Evolutionary conservation across 1,140 invertebrate genomes (phyloP), one percentile per base, ranked within the genome.

Genomic region (Ceratina calcarata): DNA sequence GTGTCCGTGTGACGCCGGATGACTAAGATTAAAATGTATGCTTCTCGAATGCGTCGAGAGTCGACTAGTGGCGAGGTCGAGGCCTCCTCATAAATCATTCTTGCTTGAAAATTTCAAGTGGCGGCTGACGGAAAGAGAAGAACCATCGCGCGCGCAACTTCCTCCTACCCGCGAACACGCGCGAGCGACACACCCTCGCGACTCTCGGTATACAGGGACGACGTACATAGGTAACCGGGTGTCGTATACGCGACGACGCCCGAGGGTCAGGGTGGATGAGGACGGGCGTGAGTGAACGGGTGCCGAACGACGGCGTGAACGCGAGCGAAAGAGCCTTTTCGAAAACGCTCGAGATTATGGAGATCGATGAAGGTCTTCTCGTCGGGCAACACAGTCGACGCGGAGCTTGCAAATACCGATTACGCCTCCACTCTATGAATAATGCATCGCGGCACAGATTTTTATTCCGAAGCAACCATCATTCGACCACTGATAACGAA

Each of bases 1-100:
- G 20, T 7, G 27, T 49, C 20, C 32, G 24, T 69, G 79, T 51
- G 53, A 32, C 24, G 6, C 37, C 37, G 37, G 37, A 60, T 84
- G 83, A 84, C 82, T 84, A 85, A 85, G 83, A 85, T 85, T 85
- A 85, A 85, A 85, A 85, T 84, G 78, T 85, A 81, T 84, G 83
- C 72, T 66, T 69, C 83, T 76, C 83, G 78, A 85, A 85, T 83
- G 78, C 78, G 78, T 77, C 18, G 73, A 81, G 82, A 81, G 83
- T 73, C 73, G 82, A 85, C 78, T 85, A 78, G 72, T 73, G 83
- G 83, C 82, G 82, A 85, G 83, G 82, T 80, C 83, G 83, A 84
- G 82, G 68, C 82, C 82, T 84, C 60, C 73, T 80, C 82, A 73
- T 85, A 84, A 85, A 85, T 85, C 82, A 85, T 81, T 80, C 78